Evolutionary conservation across 92 coral and sea anemone genomes (phyloP), one percentile per base, ranked within the genome.

Genomic region (Palythoa caribaeorum): DNA sequence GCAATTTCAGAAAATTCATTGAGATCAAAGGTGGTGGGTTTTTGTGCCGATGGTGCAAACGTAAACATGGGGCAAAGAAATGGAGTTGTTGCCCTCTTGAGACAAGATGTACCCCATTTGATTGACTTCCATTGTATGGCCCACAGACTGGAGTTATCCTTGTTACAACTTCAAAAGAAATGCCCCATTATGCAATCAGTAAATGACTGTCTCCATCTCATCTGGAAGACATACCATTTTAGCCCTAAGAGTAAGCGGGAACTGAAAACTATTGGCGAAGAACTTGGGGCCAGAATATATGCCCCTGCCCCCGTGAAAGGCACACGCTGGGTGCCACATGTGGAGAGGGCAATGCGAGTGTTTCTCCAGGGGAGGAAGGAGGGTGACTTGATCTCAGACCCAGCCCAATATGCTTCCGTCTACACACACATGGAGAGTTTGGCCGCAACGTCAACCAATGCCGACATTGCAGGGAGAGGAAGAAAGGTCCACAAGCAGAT

Each of bases 311-410:
- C 73, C 65, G 90, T 87, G 21, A 71, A 87, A 71, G 87, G 87
- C 4, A 88, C 90, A 14, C 76, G 83, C 21, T 88, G 87, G 87
- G 90, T 88, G 36, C 90, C 87, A 21, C 83, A 88, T 88, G 90
- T 79, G 52, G 86, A 88, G 66, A 79, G 90, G 66, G 87, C 87
- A 1, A 39, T 88, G 73, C 72, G 57, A 47, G 87, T 88, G 9
- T 88, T 88, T 55, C 63, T 79, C 20, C 83, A 80, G 13, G 85
- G 85, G 39, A 51, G 12, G 76, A 87, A 88, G 71, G 87, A 80
- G 39, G 87, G 87, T 15, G 73, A 80, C 55, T 50, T 80, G 21
- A 69, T 79, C 51, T 17, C 54, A 50, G 62, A 79, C 19, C 16
- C 35, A 78, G 90, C 71, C 71, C 84, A 87, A n/a, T 78, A 77